A percentile compares a stretch with the other conserved stretches of the same genome.
These are phyloP conservation scores for Elaphurus davidianus DNA, from an alignment of 2,113 vertebrate species.

Conservation along the genomic window DNA sequence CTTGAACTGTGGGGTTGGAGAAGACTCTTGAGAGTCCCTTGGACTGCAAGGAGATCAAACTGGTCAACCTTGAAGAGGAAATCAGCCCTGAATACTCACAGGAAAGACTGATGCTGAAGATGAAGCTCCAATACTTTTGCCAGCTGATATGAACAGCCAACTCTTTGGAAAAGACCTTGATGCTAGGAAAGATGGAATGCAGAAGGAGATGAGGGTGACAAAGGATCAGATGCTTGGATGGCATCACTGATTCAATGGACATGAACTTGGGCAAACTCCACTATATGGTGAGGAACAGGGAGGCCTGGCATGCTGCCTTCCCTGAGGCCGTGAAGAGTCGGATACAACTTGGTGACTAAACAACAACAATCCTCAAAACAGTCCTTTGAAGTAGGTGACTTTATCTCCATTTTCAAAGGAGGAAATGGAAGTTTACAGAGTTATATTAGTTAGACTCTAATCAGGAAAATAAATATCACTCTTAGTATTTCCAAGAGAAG, in stretches of 20 bases:
- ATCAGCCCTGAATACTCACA: neutral
- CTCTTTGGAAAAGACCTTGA: neutral
- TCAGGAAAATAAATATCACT: neutral
- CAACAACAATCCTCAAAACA: neutral
- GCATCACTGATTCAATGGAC: neutral
- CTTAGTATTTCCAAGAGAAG: neutral
- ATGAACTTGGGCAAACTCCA: neutral
- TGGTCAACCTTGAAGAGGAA: neutral
- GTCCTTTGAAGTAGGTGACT: neutral
- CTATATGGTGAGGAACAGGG: neutral
- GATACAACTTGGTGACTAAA: neutral
- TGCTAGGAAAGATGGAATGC: neutral
- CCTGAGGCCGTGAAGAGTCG: neutral
- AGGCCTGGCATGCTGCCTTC: neutral
- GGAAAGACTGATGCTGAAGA: neutral
- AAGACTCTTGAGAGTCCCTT: neutral
- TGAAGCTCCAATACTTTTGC: neutral
- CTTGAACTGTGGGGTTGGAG: neutral
- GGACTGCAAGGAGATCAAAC: neutral
- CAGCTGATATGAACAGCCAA: neutral
- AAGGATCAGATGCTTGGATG: neutral
- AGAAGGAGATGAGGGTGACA: neutral
- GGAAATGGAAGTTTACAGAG: neutral
- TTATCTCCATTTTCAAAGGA: neutral
- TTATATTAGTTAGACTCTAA: neutral